Evolutionary conservation across 2,888 invertebrate genomes (phyloP), one percentile per base, ranked within the genome.

Genomic region (Nemurella pictetii): DNA sequence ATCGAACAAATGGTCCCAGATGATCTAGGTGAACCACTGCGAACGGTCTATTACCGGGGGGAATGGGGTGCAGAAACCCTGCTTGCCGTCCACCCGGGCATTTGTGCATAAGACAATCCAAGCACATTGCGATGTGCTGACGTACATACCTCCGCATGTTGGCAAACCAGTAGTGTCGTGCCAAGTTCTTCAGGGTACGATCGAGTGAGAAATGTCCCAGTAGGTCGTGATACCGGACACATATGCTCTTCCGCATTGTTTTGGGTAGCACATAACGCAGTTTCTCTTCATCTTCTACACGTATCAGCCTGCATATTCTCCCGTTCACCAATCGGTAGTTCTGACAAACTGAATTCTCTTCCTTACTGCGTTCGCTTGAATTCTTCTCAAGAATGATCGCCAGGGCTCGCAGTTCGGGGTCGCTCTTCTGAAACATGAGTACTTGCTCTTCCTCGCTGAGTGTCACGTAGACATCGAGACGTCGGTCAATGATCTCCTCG

Each of bases 161-260:
- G n/a, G 36, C 35, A 36, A 83, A 83, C 83, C 80, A 80, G 30
- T 80, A 80, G 20, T n/a, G 7, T 77, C 88, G 87, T 1, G 86
- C 84, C 12, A 90, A 84, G 29, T 80, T 80, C 20, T 5, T 3
- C n/a, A 80, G 30, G 3, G 80, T 80, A 3, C 80, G n/a, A 25
- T 77, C 77, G 27, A 28, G 2, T 4, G 77, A 2, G 28, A 77
- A 77, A 15, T 77, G 77, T 15, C 77, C 77, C 28, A 27, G n/a
- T 5, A 26, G 28, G 28, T 77, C 77, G 77, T 77, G 89, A 28
- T 27, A 77, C 15, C 28, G 26, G 5, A 77, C 77, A 28, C 15
- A 26, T 77, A 77, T 7, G 26, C 27, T 27, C 28, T 77, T 77
- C n/a, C 77, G 26, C 77, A 77, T 77, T 3, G 25, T 27, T 28